Conservation (phyloP, 2,113 vertebrate genomes). For the Nannospalax galili region DNA sequence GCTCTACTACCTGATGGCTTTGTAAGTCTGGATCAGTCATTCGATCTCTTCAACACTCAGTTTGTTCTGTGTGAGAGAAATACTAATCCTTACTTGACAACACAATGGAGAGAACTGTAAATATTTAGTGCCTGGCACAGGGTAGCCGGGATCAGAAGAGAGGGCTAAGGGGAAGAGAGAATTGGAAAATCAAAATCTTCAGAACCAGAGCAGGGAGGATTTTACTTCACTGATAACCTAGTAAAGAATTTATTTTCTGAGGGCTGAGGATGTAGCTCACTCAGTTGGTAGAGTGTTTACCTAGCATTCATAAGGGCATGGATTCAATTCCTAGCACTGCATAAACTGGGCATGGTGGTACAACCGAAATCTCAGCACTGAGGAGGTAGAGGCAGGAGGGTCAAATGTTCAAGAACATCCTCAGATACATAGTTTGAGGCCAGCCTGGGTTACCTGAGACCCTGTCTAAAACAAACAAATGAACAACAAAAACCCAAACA, state of each 20-base stretch:
- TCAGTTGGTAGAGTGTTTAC: not conserved
- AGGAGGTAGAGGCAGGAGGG: not conserved
- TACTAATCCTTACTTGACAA: conserved; percentile 24
- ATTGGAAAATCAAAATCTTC: conserved; percentile 28
- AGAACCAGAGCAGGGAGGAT: not conserved
- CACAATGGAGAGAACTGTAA: not conserved
- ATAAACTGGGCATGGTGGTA: not conserved
- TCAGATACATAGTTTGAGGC: not conserved
- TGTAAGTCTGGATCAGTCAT: not conserved
- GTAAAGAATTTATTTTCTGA: not conserved
- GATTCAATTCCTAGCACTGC: not conserved
- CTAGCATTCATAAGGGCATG: not conserved
- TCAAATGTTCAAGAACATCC: not conserved
- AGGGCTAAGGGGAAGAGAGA: not conserved
- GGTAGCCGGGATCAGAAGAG: not conserved
- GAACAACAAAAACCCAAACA: not conserved
- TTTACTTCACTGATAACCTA: not conserved
- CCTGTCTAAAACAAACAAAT: not conserved
- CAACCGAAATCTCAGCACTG: not conserved
- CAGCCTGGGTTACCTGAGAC: not conserved
- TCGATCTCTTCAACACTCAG: not conserved
- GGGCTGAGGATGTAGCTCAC: too few species aligned
- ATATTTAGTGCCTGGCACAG: not conserved
- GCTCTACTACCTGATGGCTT: not conserved
- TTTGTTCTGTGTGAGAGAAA: conserved; percentile 9